These are phyloP conservation scores for Chlorops oryzae DNA, from an alignment of 1,140 invertebrate genomes.

Conservation along the genomic window DNA sequence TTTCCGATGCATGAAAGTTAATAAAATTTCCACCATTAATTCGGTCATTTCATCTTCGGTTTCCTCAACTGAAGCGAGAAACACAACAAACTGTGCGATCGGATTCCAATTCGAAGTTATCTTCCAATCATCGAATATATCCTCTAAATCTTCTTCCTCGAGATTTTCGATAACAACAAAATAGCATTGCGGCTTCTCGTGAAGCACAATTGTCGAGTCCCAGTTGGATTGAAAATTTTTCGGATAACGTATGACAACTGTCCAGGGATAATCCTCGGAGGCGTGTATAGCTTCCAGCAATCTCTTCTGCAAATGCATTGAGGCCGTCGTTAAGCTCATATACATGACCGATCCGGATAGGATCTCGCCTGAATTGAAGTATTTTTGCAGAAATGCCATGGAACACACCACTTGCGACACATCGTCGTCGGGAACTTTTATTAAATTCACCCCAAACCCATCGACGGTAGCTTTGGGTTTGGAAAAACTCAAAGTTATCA, in stretches of 20 bases:
- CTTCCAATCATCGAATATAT: constrained; percentile 28
- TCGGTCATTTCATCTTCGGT: constrained; percentile 43
- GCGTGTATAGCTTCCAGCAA: constrained; percentile 22
- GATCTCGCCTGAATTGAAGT: constrained; percentile 31
- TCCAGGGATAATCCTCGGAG: constrained; percentile 21
- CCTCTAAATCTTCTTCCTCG: constrained; percentile 36
- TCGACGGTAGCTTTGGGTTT: neutral
- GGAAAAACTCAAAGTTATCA: no score
- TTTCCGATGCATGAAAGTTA: constrained; percentile 38
- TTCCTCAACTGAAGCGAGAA: constrained; percentile 32
- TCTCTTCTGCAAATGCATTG: constrained; percentile 19
- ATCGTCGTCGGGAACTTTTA: constrained; percentile 25
- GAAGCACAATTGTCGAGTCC: constrained; percentile 9
- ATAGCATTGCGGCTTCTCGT: constrained; percentile 40
- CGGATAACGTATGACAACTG: constrained; percentile 20
- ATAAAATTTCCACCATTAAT: constrained; percentile 34
- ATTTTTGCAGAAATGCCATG: constrained; percentile 33
- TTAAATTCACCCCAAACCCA: constrained; percentile 33
- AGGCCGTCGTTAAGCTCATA: constrained; percentile 23
- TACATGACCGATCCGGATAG: constrained; percentile 32
- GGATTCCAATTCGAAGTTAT: constrained; percentile 40
- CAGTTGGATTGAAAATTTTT: neutral
- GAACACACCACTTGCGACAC: constrained; percentile 22
- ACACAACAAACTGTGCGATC: constrained; percentile 40
- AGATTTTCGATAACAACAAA: constrained; percentile 32